A percentile compares a stretch with the other conserved stretches of the same genome.
phyloP scores from a whole-genome alignment of 1,140 invertebrate species.

The Ephestia elutella region DNA sequence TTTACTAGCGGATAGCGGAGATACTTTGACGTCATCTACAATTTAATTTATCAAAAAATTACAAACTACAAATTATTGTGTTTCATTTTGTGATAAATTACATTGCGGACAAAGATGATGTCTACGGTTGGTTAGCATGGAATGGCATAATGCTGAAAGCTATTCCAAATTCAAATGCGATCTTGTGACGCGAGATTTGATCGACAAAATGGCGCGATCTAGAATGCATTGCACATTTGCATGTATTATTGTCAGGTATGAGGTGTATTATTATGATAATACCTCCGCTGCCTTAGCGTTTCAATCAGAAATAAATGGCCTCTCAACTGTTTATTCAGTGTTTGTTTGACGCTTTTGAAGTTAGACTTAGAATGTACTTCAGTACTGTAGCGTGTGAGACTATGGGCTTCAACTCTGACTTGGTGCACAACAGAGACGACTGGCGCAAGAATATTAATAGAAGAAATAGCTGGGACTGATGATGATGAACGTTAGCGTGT shows the following conservation, averaged over 20 bases:
- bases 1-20: no score
- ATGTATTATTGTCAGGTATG: constrained; percentile 26
- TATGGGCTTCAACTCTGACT: no score
- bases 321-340: no score
- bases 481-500: no score
- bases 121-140: neutral
- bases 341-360: neutral
- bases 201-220: constrained; percentile 21
- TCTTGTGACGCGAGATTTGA: neutral
- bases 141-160: neutral
- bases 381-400: no score
- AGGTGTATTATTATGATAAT: constrained; percentile 28
- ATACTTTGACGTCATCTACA: no score
- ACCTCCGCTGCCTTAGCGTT: constrained; percentile 11
- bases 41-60: no score
- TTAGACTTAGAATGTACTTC: neutral
- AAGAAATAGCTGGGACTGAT: no score
- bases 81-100: no score
- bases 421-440: no score
- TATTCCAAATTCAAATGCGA: neutral
- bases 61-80: no score
- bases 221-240: constrained; percentile 27
- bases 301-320: neutral
- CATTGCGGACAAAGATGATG: neutral
- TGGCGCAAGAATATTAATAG: no score